Evolutionary conservation across 1,140 invertebrate genomes (phyloP), one percentile per base, ranked within the genome.

Genomic region (Plutomurus gul): DNA sequence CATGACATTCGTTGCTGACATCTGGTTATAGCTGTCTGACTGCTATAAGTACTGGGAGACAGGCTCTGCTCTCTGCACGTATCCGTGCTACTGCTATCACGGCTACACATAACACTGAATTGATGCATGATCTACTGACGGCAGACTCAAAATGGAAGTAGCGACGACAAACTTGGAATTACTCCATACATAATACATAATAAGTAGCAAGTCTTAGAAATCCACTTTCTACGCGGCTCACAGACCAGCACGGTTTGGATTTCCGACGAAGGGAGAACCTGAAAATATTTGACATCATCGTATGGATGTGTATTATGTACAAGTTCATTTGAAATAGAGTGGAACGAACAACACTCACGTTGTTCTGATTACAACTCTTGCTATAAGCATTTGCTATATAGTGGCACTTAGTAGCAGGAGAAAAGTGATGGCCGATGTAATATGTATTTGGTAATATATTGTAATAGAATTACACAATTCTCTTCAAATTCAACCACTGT

Each of bases 111-210:
- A n/a, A 43, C 56, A 65, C 27, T 27, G 27, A 65, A n/a, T 30
- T 65, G 56, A 65, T 30, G n/a, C 56, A 30, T 13, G 25, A n/a
- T 1, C 10, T 43, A 43, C 39, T n/a, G 39, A 10, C 39, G n/a
- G 11, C 36, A 16, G 56, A 65, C 56, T 65, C 27, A 36, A 65
- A 56, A 65, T 65, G 27, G 56, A 65, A 27, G 56, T 30, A 33
- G 27, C 25, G 56, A 30, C 56, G 56, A 65, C 25, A 65, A 65
- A 65, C 7, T 65, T 65, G 56, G 56, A 65, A 65, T 65, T 65
- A 30, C 56, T 65, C 56, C 56, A 65, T 65, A 65, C 56, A 65
- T 65, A 65, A 65, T 65, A 30, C 56, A 65, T 65, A 65, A 65
- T 65, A 65, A 65, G 56, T 65, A 65, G 56, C 27, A 33, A 65